Conservation (phyloP, 2,888 invertebrate species). For the Siphlonurus alternatus region DNA sequence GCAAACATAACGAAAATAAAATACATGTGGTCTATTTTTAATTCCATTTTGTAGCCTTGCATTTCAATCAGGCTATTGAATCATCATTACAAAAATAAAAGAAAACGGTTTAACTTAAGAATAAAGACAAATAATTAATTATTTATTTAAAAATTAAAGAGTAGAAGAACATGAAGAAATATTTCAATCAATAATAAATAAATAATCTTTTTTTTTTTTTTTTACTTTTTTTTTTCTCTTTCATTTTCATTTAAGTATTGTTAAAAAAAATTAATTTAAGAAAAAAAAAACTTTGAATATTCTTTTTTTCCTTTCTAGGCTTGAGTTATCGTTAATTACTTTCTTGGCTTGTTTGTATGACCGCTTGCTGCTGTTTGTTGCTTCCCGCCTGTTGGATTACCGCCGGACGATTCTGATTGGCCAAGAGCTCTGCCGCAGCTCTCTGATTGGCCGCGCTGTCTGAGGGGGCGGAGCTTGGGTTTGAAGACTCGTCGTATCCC, state of each 20-base stretch:
- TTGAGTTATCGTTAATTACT: not conserved
- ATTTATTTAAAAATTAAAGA: too few relatives aligned
- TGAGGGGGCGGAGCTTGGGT: conserved; percentile 26
- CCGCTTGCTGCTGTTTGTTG: not conserved
- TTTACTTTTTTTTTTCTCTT: not conserved
- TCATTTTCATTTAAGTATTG: not conserved
- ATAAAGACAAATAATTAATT: too few relatives aligned
- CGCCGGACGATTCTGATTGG: not conserved
- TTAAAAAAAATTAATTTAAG: not conserved
- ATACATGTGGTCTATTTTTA: too few relatives aligned
- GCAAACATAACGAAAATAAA: too few relatives aligned
- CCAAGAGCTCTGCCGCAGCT: not conserved
- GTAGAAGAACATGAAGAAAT: too few relatives aligned
- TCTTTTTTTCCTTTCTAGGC: not conserved
- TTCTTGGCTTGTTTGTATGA: not conserved
- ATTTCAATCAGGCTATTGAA: too few relatives aligned
- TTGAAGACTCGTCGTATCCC: conserved; percentile 51
- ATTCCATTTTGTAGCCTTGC: too few relatives aligned
- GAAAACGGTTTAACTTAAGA: too few relatives aligned
- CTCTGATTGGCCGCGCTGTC: not conserved
- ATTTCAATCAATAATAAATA: too few relatives aligned
- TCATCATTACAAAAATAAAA: too few relatives aligned
- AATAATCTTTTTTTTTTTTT: too few relatives aligned
- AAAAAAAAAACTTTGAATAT: not conserved
- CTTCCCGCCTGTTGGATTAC: not conserved